A percentile compares a stretch with the other conserved stretches of the same genome.
Conservation (phyloP, 2,888 invertebrate species). For the Drosophila suboccidentalis region DNA sequence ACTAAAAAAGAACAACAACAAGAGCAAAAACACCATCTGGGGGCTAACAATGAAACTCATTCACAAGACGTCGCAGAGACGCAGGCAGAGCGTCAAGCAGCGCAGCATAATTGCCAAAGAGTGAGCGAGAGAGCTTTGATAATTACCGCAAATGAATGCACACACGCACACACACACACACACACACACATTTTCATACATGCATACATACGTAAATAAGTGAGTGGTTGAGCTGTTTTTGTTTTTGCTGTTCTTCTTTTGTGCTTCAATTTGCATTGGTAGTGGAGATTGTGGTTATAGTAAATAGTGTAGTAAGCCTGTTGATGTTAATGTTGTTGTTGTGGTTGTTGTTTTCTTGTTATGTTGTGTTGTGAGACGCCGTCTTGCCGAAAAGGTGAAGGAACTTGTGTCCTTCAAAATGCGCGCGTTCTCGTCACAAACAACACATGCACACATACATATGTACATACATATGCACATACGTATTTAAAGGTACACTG, state of each 20-base stretch:
- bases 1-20: background rate
- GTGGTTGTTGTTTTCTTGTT: conserved; percentile 28
- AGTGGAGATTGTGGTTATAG: conserved; percentile 54
- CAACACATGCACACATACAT: conserved; percentile 9
- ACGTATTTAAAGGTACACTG: too few species aligned
- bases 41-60: conserved; percentile 54
- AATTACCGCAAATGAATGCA: conserved; percentile 62
- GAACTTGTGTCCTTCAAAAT: conserved; percentile 80
- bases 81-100: conserved; percentile 9
- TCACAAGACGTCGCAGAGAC: conserved; percentile 42
- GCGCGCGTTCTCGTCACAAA: conserved; percentile 64
- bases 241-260: conserved; percentile 17
- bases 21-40: conserved; percentile 15
- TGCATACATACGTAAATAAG: conserved; percentile 4
- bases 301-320: conserved; percentile 72
- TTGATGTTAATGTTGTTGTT: conserved; percentile 29
- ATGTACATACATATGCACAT: background rate
- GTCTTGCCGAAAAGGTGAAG: conserved; percentile 65
- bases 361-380: conserved; percentile 53
- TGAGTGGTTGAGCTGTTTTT: conserved; percentile 15
- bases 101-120: conserved; percentile 54
- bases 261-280: conserved; percentile 47
- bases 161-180: conserved; percentile 18
- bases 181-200: background rate
- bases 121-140: conserved; percentile 40